Evolutionary conservation across 2,888 invertebrate species (phyloP).

Genomic region (Microdon myrmicae): DNA sequence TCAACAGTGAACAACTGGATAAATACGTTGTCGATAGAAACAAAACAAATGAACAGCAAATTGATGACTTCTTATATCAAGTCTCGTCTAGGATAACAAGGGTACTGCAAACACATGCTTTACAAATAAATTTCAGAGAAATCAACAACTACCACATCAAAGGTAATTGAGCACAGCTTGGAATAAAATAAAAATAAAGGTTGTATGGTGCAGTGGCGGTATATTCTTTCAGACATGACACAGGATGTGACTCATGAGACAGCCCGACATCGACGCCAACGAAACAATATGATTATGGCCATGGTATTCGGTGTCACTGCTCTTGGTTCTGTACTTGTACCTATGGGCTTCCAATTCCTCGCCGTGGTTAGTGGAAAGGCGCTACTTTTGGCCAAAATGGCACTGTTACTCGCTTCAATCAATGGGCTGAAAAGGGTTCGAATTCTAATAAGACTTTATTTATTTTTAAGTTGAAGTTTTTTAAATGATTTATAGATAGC

Average conservation of each 20-base stretch:
- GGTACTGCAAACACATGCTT: slow-evolving; percentile 72
- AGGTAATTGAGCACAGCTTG: background rate
- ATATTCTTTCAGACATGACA: slow-evolving; percentile 14
- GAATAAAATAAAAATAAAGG: background rate
- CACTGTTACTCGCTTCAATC: slow-evolving; percentile 80
- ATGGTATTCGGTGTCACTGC: slow-evolving; percentile 83
- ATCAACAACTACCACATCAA: slow-evolving; percentile 20
- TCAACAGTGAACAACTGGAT: background rate
- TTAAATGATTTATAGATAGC: slow-evolving; percentile 73
- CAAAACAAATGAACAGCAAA: no score
- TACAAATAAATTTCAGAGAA: slow-evolving; percentile 73
- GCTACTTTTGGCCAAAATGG: slow-evolving; percentile 82
- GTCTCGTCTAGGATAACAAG: slow-evolving; percentile 19
- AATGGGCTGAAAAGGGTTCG: slow-evolving; percentile 80
- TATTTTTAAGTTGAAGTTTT: slow-evolving; percentile 24
- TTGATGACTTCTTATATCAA: slow-evolving; percentile 19
- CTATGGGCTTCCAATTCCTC: slow-evolving; percentile 86
- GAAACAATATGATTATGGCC: slow-evolving; percentile 78
- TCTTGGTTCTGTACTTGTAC: slow-evolving; percentile 79
- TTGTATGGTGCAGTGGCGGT: background rate
- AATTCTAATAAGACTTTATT: slow-evolving; percentile 14
- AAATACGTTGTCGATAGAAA: no score
- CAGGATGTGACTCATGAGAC: slow-evolving; percentile 51
- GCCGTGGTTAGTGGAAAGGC: slow-evolving; percentile 86
- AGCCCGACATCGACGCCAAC: slow-evolving; percentile 70